These are phyloP conservation scores for Tenualosa ilisha DNA, from an alignment of 2,797 vertebrate genomes.

Conservation along the genomic window DNA sequence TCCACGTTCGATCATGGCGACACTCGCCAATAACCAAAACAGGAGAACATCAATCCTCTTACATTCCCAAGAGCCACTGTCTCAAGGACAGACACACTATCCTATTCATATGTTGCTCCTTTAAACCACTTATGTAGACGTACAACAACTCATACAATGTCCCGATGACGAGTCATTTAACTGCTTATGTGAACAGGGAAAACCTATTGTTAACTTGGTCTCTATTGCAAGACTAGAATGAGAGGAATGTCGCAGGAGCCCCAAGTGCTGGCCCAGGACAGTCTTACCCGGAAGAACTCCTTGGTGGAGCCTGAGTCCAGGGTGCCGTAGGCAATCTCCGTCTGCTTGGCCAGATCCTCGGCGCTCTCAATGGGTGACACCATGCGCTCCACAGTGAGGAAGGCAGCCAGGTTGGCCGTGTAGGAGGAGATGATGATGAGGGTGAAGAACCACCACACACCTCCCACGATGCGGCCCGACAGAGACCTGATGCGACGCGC, in stretches of 20 bases:
- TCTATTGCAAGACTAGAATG: background rate
- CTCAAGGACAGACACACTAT: background rate
- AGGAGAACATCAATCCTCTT: background rate
- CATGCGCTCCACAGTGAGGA: slow-evolving; percentile 98
- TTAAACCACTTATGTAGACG: background rate
- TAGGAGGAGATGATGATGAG: slow-evolving; percentile 99
- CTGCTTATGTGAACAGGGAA: background rate
- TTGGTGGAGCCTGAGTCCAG: slow-evolving; percentile 96
- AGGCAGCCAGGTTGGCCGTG: slow-evolving; percentile 96
- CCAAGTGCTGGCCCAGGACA: background rate
- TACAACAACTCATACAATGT: background rate
- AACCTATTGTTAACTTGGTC: background rate
- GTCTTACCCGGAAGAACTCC: slow-evolving; percentile 95
- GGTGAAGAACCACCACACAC: slow-evolving; percentile 99
- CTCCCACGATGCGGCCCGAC: slow-evolving; percentile 97
- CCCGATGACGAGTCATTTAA: background rate
- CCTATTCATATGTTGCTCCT: background rate
- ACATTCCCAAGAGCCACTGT: background rate
- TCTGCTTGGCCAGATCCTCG: slow-evolving; percentile 97
- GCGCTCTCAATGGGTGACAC: slow-evolving; percentile 87
- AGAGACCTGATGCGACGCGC: slow-evolving; percentile 82
- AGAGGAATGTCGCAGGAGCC: background rate
- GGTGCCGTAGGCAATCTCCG: slow-evolving; percentile 96
- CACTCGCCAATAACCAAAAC: background rate
- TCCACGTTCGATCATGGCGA: background rate